Percentiles rank a stretch among this genome's conserved stretches.
Evolutionary conservation across 2,797 vertebrate genomes (phyloP).

Genomic region (Halcyon badia): DNA sequence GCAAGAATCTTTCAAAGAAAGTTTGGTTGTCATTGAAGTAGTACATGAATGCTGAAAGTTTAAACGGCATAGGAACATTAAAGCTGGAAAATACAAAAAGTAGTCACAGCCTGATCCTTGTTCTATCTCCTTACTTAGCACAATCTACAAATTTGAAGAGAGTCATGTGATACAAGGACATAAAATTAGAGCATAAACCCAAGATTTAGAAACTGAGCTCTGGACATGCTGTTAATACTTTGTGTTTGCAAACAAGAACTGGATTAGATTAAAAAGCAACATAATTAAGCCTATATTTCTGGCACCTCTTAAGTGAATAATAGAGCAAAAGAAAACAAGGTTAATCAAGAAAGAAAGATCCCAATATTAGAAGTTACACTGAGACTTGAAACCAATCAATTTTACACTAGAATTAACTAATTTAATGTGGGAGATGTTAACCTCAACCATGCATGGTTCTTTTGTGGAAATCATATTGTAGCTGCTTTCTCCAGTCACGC

Average conservation of each 20-base stretch:
- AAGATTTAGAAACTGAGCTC: constrained; percentile 9
- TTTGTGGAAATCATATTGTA: background rate
- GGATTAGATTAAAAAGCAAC: background rate
- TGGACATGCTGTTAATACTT: background rate
- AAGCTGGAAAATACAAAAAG: background rate
- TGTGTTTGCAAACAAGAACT: background rate
- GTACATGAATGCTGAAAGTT: background rate
- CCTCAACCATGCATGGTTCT: background rate
- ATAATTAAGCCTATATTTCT: background rate
- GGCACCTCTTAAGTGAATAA: background rate
- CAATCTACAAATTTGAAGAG: background rate
- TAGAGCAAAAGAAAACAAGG: background rate
- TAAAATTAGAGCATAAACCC: constrained; percentile 16
- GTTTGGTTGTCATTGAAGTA: background rate
- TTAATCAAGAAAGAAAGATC: background rate
- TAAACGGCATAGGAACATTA: background rate
- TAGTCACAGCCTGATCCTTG: background rate
- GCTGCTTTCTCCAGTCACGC: background rate
- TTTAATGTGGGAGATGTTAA: background rate
- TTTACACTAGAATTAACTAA: background rate
- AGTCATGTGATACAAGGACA: background rate
- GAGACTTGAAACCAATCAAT: background rate
- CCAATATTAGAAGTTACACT: background rate
- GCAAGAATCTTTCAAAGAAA: background rate
- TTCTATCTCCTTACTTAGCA: background rate